Evolutionary conservation across 2,113 vertebrate genomes (phyloP), one percentile per base, ranked within the genome.

Genomic region (Cairina moschata): DNA sequence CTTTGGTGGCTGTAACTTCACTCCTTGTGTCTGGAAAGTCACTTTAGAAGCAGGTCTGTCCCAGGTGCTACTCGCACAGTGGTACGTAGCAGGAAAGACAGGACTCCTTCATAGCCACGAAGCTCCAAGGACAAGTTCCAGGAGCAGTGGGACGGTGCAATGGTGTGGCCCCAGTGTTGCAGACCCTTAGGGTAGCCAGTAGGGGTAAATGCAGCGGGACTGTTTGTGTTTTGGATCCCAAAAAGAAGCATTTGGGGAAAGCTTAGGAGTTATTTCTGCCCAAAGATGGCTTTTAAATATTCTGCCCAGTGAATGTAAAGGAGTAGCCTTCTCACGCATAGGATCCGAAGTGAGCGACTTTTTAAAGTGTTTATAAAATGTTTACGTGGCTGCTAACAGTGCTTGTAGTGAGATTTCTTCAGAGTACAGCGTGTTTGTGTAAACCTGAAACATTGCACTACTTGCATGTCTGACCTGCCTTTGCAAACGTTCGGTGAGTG

Each of bases 401-500:
- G 95, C 93, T 97, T 73, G 60, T 96, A 94, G 94, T 81, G 88
- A 93, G 89, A 91, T 77, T 92, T 86, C 83, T 95, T 93, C 88
- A 28, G 90, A 92, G 76, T 92, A 94, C 66, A 46, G 16, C 0
- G 34, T 67, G 84, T 91, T 67, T 14, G 18, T 81, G 28, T 66
- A 82, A 93, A 95, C 66, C 94, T 85, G 80, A 88, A 95, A 55
- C 28, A 38, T 83, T 88, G 96, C 96, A 95, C 94, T 97, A 93
- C 94, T 93, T 83, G 95, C 88, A 77, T 93, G 88, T 95, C 86
- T 95, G 92, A 96, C 72, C 76, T 93, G 94, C 96, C 95, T 96
- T 96, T 83, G 83, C 67, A 71, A 12, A 9, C 5, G 62, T 88
- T 87, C 66, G 67, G 32, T 85, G 89, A 91, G 87, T 75, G 65